Base-by-base conservation (phyloP, 2,113 vertebrate species). In the Daphoenositta chrysoptera region DNA sequence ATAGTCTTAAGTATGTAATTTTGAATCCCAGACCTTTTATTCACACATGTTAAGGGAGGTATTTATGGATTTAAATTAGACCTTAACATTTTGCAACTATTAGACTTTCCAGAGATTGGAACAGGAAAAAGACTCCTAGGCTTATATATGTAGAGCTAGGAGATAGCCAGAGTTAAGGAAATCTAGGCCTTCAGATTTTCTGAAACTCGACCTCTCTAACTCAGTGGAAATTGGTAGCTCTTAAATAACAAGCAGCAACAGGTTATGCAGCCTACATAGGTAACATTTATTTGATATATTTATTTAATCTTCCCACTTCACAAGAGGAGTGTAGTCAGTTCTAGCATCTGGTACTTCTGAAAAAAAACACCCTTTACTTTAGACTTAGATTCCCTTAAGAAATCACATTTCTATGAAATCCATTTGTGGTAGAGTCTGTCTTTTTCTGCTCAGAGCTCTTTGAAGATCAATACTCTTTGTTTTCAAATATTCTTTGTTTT, bases 321-420 rank as follows among this genome's bases (percentile, higher is more conserved):
- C 83, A 69, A 65, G 48, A 68, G 30, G 44, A 90, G 51, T 83
- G 61, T 77, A 54, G 91, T 96, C 70, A 87, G 50, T 90, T 95
- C 57, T 81, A 31, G 83, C 94, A 96, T 95, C 94, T 97, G 92
- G 78, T 85, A 58, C 64, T 94, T 83, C 60, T 95, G 75, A 76
- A 42, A 85, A 85, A 79, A 69, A 91, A 53, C 70, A 64, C 15
- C 26, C 24, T 90, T 91, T 93, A 47, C 31, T 79, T 89, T 72
- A 70, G 57, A 56, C 73, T 60, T 92, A 56, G 16, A 33, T 93
- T 87, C 65, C 44, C 58, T 69, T 83, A 70, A 88, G 70, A 93
- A 87, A 78, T 85, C 35, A 28, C 15, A 16, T 95, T 93, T 89
- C 51, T 85, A 19, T 70, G 69, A 61, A 88, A 66, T 51, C 17